Percentiles rank a stretch among this genome's conserved stretches.
Evolutionary conservation across 1,140 invertebrate genomes (phyloP).

Genomic region (Rhagoletis zephyria): DNA sequence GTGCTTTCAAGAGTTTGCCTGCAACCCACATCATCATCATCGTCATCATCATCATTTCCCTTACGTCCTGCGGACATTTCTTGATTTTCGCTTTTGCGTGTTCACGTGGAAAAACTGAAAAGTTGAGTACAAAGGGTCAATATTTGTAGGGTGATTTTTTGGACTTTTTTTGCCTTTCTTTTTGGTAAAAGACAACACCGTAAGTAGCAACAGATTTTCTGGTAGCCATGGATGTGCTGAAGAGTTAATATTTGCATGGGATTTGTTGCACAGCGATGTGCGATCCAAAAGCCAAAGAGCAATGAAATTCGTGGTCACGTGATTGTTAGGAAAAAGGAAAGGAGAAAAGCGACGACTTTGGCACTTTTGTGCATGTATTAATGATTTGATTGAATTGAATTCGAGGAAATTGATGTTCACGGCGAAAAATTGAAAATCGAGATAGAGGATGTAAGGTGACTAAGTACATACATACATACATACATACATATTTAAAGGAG

Average conservation of each 20-base stretch:
- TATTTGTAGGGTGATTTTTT: not conserved
- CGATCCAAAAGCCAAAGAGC: not conserved
- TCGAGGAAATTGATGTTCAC: too few relatives aligned
- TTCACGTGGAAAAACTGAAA: not conserved
- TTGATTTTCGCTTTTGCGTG: not conserved
- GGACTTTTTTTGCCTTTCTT: not conserved
- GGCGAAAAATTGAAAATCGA: too few relatives aligned
- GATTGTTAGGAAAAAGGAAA: too few relatives aligned
- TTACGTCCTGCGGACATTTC: not conserved
- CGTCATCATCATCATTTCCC: not conserved
- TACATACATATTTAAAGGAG: too few relatives aligned
- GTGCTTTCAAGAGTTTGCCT: too few relatives aligned
- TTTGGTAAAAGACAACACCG: not conserved
- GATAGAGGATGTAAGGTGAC: too few relatives aligned
- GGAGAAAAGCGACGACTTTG: too few relatives aligned
- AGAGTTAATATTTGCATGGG: not conserved
- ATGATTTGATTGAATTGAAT: too few relatives aligned
- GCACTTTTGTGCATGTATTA: too few relatives aligned
- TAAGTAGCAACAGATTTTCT: not conserved
- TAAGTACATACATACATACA: too few relatives aligned
- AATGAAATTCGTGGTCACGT: not conserved
- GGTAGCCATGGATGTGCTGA: not conserved
- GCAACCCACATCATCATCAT: not conserved
- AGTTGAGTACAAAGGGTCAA: not conserved
- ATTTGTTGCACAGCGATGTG: not conserved